A percentile compares a stretch with the other conserved stretches of the same genome.
phyloP scores from a whole-genome alignment of 2,888 invertebrate genomes.

The Andrena minutula region DNA sequence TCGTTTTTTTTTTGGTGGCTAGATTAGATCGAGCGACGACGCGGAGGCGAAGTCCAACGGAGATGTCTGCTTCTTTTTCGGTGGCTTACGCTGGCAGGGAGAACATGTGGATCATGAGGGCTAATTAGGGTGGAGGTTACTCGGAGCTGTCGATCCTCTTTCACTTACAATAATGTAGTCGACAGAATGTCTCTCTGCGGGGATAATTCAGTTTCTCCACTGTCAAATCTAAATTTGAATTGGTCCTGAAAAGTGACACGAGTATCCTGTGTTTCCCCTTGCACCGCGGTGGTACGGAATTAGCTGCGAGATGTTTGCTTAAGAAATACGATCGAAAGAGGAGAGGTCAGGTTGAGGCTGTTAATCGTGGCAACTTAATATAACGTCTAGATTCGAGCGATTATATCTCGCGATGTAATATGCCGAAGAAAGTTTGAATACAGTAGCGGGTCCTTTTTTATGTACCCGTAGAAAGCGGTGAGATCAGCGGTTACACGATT shows the following conservation, averaged over 20 bases:
- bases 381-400: background rate
- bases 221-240: background rate
- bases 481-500: slow-evolving; percentile 4
- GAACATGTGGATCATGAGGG: background rate
- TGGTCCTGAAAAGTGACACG: slow-evolving; percentile 1
- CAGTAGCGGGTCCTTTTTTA: background rate
- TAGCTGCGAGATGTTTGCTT: background rate
- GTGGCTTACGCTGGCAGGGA: slow-evolving; percentile 4
- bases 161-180: background rate
- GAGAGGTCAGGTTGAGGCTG: background rate
- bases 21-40: slow-evolving; percentile 41
- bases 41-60: slow-evolving; percentile 20
- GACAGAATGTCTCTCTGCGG: background rate
- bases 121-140: background rate
- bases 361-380: no score
- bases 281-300: background rate
- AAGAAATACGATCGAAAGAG: background rate
- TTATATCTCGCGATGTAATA: background rate
- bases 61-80: slow-evolving; percentile 12
- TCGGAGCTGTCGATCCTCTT: no score
- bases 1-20: background rate
- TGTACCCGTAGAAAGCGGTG: slow-evolving; percentile 38
- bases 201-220: background rate
- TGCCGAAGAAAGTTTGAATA: background rate
- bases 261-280: background rate